phyloP scores from a whole-genome alignment of 2,797 vertebrate species.

The Sebastes minor region DNA sequence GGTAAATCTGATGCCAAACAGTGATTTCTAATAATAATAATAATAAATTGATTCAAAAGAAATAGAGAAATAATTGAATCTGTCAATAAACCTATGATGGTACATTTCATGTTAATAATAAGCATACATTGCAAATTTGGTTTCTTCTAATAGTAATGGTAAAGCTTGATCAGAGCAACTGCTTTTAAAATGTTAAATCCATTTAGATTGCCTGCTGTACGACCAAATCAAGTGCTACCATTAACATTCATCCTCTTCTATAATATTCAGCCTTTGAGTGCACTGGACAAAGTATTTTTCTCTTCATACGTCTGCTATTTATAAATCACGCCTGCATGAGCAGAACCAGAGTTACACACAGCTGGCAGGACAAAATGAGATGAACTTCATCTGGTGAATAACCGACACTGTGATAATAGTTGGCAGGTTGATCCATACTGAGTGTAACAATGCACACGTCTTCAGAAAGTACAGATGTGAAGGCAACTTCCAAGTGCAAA shows the following conservation, averaged over 20 bases:
- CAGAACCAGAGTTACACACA: slow-evolving; percentile 1
- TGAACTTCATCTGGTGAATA: not conserved
- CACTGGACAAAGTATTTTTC: not conserved
- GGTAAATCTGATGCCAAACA: no score
- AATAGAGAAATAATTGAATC: no score
- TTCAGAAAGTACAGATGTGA: no score
- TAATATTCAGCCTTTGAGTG: not conserved
- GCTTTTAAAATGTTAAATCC: not conserved
- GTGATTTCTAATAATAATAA: no score
- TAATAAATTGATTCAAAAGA: no score
- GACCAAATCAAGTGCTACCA: not conserved
- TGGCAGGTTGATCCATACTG: not conserved
- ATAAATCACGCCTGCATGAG: not conserved
- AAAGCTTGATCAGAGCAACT: not conserved
- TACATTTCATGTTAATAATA: not conserved
- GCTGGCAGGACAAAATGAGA: not conserved
- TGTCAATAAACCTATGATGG: not conserved
- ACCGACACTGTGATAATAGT: not conserved
- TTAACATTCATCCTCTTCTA: no score
- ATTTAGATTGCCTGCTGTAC: not conserved
- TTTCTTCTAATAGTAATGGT: not conserved
- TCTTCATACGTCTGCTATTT: not conserved
- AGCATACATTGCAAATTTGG: not conserved
- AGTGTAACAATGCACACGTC: no score
- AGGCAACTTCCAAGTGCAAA: no score